These are phyloP conservation scores for Dromaius novaehollandiae DNA, from an alignment of 2,113 vertebrate genomes.

Conservation along the genomic window DNA sequence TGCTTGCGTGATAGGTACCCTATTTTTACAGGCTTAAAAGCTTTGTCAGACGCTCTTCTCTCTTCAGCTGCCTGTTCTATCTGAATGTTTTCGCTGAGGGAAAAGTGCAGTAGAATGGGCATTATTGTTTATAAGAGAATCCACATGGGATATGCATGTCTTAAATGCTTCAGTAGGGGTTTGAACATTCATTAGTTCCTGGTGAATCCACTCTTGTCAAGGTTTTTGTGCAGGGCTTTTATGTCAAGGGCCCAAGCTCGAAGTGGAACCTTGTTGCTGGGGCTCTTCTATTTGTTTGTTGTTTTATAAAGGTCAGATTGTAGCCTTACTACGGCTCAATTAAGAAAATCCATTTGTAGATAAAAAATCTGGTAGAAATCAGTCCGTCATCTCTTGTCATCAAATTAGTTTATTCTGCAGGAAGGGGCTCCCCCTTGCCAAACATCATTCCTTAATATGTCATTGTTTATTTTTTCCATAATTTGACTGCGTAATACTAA, in stretches of 20 bases:
- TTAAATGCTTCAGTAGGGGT: not conserved
- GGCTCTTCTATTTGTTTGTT: not conserved
- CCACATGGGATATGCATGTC: not conserved
- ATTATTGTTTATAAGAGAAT: not conserved
- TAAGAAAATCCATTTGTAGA: not conserved
- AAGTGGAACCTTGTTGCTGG: not conserved
- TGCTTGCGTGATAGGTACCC: not conserved
- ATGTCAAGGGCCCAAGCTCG: accelerated
- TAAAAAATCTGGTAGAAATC: accelerated
- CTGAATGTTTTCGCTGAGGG: not conserved
- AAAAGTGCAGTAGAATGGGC: not conserved
- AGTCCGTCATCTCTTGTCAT: not conserved
- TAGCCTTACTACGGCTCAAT: not conserved
- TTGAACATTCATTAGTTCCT: not conserved
- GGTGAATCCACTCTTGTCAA: not conserved
- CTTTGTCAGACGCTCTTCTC: not conserved
- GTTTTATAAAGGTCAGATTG: not conserved
- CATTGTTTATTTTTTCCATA: not conserved
- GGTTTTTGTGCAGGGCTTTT: not conserved
- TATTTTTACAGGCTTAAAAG: not conserved
- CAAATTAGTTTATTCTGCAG: not conserved
- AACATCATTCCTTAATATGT: not conserved
- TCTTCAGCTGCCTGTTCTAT: not conserved
- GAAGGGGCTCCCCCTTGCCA: not conserved
- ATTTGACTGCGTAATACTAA: not conserved